Evolutionary conservation across 2,888 invertebrate genomes (phyloP), one percentile per base, ranked within the genome.

Genomic region (Drosophila yooni): DNA sequence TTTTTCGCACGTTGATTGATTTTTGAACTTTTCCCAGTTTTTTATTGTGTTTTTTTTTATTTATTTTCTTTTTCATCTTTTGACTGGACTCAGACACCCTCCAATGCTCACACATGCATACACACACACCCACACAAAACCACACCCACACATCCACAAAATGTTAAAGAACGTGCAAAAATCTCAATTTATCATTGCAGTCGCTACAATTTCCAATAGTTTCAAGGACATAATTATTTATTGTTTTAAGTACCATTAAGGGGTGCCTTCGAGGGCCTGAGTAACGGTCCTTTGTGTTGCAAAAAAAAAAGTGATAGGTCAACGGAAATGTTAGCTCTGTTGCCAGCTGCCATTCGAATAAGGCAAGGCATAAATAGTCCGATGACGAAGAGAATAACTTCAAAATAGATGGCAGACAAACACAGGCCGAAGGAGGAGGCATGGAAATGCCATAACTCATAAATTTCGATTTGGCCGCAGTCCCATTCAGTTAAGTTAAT

Each of bases 1-100:
- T 89, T 87, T 87, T 87, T 87, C 85, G 85, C 88, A 89, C 81
- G 76, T 88, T 89, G 89, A 87, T 87, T 89, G 87, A 88, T 87
- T 89, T 87, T 88, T 75, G 67, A 89, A 87, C 75, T 82, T 87
- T 87, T 70, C 65, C 80, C 76, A 61, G 60, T 29, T 38, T 25
- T 66, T 34, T 66, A 33, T 59, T 57, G 52, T 7, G 11, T 48
- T 46, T 54, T n/a, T 21, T 60, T 53, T 27, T 63, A 69, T 65
- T 69, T 57, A 34, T 64, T 76, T 43, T 51, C 46, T 46, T 61
- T 54, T 36, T 38, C 50, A 51, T 38, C 65, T 74, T 69, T 70
- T 52, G 57, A 52, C 68, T 67, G 65, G 61, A 72, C 64, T 21
- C 58, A 5, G 18, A 18, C 54, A 34, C 33, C 54, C 54, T 33